phyloP scores from a whole-genome alignment of 2,888 invertebrate species.

The Cremastinae sp. region DNA sequence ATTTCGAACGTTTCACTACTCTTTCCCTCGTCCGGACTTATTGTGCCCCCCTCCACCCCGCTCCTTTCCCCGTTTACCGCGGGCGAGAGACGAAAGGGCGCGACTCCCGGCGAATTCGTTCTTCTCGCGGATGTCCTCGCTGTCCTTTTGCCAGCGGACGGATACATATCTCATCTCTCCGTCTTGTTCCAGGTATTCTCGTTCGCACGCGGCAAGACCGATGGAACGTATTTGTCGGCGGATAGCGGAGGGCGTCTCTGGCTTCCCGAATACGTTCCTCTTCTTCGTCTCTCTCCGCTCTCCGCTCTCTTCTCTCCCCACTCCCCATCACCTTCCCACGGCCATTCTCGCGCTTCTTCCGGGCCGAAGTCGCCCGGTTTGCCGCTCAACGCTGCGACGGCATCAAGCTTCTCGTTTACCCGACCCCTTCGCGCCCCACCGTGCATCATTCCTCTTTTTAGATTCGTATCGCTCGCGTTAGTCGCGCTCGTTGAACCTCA shows the following conservation, averaged over 20 bases:
- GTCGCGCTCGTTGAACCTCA: constrained; percentile 70
- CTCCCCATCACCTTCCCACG: too few species aligned
- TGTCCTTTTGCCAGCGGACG: constrained; percentile 32
- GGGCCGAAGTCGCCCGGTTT: neutral
- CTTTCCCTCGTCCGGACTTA: constrained; percentile 12
- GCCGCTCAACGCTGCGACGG: too few species aligned
- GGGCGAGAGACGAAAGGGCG: constrained; percentile 10
- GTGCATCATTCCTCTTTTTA: constrained; percentile 23
- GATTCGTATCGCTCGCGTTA: constrained; percentile 66
- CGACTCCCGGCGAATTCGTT: neutral
- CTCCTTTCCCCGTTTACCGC: constrained; percentile 11
- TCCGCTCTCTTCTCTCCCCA: neutral
- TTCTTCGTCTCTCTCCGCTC: constrained; percentile 9
- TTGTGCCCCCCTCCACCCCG: constrained; percentile 4
- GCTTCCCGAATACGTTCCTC: constrained; percentile 65
- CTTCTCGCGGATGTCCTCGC: neutral
- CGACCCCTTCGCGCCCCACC: neutral
- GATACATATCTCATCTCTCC: constrained; percentile 7
- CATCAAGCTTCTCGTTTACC: too few species aligned
- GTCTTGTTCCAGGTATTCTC: constrained; percentile 47
- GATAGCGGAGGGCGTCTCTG: constrained; percentile 60
- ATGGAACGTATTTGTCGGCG: constrained; percentile 70
- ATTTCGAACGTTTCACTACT: constrained; percentile 34
- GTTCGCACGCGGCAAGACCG: constrained; percentile 63
- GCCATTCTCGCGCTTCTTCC: constrained; percentile 5